These are phyloP conservation scores for Notospermus geniculatus DNA, from an alignment of 1,140 invertebrate genomes.

Conservation along the genomic window DNA sequence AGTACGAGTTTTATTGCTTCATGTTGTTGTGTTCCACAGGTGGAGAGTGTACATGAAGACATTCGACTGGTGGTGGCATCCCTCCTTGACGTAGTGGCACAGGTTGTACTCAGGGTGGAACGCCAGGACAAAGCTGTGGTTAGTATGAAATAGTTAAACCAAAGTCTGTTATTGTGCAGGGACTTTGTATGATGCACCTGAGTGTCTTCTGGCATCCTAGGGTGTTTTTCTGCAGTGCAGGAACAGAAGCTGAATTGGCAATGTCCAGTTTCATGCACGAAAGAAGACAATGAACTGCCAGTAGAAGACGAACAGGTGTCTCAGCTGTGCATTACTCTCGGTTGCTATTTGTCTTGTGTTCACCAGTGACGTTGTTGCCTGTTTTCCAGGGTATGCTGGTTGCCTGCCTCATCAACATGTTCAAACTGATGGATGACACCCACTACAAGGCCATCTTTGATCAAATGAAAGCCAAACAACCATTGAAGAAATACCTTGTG, in stretches of 20 bases:
- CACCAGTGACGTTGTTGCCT: slow-evolving; percentile 27
- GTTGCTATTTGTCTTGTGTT: no score
- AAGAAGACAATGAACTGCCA: no score
- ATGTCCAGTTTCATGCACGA: no score
- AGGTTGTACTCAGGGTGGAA: not conserved
- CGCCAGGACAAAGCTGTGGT: not conserved
- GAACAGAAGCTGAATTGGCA: no score
- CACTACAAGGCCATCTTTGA: slow-evolving; percentile 88
- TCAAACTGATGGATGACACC: slow-evolving; percentile 81
- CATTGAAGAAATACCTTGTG: slow-evolving; percentile 40
- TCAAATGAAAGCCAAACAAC: slow-evolving; percentile 65
- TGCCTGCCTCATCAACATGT: slow-evolving; percentile 76
- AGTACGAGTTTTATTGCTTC: no score
- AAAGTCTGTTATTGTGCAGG: no score
- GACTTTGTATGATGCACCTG: no score
- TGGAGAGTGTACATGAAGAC: not conserved
- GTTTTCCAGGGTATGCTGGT: slow-evolving; percentile 77
- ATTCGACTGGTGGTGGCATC: not conserved
- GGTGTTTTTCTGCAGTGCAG: no score
- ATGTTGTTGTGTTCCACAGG: no score
- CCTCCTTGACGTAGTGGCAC: not conserved
- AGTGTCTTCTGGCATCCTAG: no score
- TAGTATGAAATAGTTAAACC: not conserved
- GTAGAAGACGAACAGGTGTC: no score
- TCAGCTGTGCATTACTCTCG: no score